A percentile compares a stretch with the other conserved stretches of the same genome.
Conservation (phyloP, 2,888 invertebrate genomes). For the Spodoptera littoralis region DNA sequence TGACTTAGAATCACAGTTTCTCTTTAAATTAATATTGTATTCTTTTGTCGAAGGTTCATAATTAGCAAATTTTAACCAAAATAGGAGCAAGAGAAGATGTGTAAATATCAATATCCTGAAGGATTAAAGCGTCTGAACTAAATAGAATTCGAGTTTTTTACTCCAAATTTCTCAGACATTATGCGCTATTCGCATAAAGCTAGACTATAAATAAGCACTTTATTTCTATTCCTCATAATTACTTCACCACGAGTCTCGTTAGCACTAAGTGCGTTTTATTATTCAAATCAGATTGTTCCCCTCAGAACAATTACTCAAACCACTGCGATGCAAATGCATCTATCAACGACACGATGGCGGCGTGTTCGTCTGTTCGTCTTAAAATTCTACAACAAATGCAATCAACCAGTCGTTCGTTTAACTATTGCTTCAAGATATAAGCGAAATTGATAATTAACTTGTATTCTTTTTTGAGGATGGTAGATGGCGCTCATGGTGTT, state of each 20-base stretch:
- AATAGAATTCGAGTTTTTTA: too few relatives aligned
- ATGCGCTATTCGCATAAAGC: too few relatives aligned
- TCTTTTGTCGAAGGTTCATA: too few relatives aligned
- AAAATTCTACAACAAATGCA: slow-evolving; percentile 74
- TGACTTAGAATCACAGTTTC: too few relatives aligned
- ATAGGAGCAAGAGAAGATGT: too few relatives aligned
- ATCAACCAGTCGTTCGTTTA: slow-evolving; percentile 65
- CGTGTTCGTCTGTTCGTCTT: slow-evolving; percentile 70
- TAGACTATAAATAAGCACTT: background rate
- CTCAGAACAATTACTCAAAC: slow-evolving; percentile 43
- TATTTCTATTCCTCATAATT: slow-evolving; percentile 15
- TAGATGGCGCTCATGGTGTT: too few relatives aligned
- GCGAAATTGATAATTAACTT: slow-evolving; percentile 4
- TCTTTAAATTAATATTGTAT: too few relatives aligned
- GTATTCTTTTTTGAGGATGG: too few relatives aligned
- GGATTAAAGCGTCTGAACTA: too few relatives aligned
- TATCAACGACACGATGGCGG: slow-evolving; percentile 56
- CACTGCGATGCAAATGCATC: slow-evolving; percentile 63
- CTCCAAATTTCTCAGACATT: too few relatives aligned
- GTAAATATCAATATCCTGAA: too few relatives aligned
- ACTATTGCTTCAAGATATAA: background rate
- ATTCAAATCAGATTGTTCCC: slow-evolving; percentile 42
- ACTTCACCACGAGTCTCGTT: slow-evolving; percentile 23
- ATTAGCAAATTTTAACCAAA: too few relatives aligned
- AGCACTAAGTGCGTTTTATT: slow-evolving; percentile 33